These are phyloP conservation scores for Sinocyclocheilus rhinocerous DNA, from an alignment of 2,113 vertebrate genomes.

Conservation along the genomic window DNA sequence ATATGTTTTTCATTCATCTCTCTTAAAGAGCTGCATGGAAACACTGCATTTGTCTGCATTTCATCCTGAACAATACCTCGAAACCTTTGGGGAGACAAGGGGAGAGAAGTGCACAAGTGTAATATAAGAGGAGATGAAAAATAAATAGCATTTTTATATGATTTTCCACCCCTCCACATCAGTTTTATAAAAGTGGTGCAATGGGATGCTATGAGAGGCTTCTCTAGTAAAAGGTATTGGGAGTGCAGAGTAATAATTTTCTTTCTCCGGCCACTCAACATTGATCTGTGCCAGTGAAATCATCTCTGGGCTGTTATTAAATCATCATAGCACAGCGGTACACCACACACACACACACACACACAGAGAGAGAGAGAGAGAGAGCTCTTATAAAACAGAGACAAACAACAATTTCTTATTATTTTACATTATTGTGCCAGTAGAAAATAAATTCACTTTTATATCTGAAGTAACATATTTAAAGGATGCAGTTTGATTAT, in stretches of 20 bases:
- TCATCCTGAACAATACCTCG: constrained; percentile 22
- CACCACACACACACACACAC: constrained; percentile 31
- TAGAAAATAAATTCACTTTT: constrained; percentile 44
- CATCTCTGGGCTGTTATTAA: constrained; percentile 52
- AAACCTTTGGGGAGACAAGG: not conserved
- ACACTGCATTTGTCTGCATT: constrained; percentile 25
- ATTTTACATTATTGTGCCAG: not conserved
- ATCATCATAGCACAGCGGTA: constrained; percentile 26
- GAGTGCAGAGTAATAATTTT: constrained; percentile 53
- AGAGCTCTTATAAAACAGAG: not conserved
- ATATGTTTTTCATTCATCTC: constrained; percentile 17
- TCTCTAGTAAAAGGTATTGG: constrained; percentile 35
- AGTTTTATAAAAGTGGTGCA: constrained; percentile 46
- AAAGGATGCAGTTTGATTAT: not conserved
- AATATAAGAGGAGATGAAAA: constrained; percentile 53
- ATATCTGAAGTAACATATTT: constrained; percentile 27
- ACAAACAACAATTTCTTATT: constrained; percentile 30
- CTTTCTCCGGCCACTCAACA: constrained; percentile 42
- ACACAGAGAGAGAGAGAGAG: not conserved
- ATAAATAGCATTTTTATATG: constrained; percentile 55
- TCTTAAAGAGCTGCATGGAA: not conserved
- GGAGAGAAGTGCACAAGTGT: constrained; percentile 38
- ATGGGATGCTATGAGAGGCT: constrained; percentile 41
- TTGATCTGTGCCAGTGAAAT: constrained; percentile 53
- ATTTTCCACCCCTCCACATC: constrained; percentile 48